Percentiles rank a stretch among this genome's conserved stretches.
Evolutionary conservation across 2,888 invertebrate species (phyloP).

Genomic region (Dryocosmus kuriphilus): DNA sequence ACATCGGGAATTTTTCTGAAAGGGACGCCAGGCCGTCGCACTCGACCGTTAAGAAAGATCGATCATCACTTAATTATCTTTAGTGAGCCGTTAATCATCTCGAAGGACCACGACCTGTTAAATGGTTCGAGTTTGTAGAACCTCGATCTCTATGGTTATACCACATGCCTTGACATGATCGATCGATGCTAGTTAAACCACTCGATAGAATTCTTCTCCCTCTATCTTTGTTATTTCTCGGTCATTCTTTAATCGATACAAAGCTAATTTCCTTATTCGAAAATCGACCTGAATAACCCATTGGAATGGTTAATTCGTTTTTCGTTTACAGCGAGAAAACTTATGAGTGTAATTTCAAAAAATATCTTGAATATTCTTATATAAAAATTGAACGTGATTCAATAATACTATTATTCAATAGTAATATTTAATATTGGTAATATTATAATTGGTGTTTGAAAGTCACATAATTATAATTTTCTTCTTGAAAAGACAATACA

Average conservation of each 20-base stretch:
- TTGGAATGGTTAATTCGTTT: not conserved
- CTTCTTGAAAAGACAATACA: too few relatives aligned
- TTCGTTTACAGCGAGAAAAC: not conserved
- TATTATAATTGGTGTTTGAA: too few relatives aligned
- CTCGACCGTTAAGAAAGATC: slow-evolving; percentile 49
- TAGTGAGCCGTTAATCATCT: slow-evolving; percentile 47
- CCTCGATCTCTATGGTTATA: slow-evolving; percentile 29
- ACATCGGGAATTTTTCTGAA: slow-evolving; percentile 34
- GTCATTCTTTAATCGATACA: slow-evolving; percentile 5
- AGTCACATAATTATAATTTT: too few relatives aligned
- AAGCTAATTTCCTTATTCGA: not conserved
- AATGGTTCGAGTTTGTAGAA: slow-evolving; percentile 39
- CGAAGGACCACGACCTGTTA: slow-evolving; percentile 43
- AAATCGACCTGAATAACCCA: not conserved
- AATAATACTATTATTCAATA: too few relatives aligned
- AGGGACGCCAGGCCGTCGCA: slow-evolving; percentile 21
- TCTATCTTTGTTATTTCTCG: slow-evolving; percentile 30
- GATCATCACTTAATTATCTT: slow-evolving; percentile 56
- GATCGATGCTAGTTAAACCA: slow-evolving; percentile 38
- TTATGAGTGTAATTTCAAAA: too few relatives aligned
- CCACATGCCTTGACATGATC: slow-evolving; percentile 39
- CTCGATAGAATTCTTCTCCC: slow-evolving; percentile 18
- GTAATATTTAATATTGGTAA: too few relatives aligned
- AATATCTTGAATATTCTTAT: too few relatives aligned
- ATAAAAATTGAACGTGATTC: too few relatives aligned